Percentiles rank a stretch among this genome's conserved stretches.
Conservation (phyloP, 2,797 vertebrate species). For the Pseudotriccus pelzelni region DNA sequence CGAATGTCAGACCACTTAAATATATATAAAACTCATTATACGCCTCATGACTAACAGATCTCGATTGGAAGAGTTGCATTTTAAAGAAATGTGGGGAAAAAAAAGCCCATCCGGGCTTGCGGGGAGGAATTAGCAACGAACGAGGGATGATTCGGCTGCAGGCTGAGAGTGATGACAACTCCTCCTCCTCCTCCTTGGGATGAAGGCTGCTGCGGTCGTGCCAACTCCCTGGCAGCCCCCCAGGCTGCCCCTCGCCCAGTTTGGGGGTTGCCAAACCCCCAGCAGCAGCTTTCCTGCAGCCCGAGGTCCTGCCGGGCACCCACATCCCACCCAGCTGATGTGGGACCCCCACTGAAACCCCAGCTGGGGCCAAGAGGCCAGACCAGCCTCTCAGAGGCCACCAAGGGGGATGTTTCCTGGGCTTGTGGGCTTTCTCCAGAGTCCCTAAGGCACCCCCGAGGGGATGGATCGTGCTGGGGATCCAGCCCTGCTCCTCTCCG, state of each 20-base stretch:
- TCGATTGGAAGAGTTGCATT: constrained; percentile 7
- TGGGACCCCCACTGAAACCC: background rate
- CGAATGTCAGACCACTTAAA: constrained; percentile 46
- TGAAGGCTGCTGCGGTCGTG: background rate
- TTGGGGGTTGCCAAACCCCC: background rate
- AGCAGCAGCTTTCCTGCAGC: background rate
- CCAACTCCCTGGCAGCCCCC: background rate
- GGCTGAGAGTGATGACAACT: background rate
- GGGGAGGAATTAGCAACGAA: background rate
- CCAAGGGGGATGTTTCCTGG: background rate
- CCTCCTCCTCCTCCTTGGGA: background rate
- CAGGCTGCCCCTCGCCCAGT: rapidly evolving
- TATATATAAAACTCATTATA: constrained; percentile 46
- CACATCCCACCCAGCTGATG: background rate
- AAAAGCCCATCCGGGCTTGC: background rate
- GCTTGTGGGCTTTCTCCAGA: background rate
- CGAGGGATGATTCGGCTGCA: background rate
- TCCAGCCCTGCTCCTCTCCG: background rate
- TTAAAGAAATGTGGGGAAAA: background rate
- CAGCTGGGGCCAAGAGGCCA: rapidly evolving
- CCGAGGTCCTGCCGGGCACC: rapidly evolving
- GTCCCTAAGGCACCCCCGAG: rapidly evolving
- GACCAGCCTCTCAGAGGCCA: background rate
- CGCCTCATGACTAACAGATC: constrained; percentile 46
- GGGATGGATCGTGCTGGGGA: rapidly evolving